Conservation (phyloP, 2,797 vertebrate genomes). For the Limosa lapponica region DNA sequence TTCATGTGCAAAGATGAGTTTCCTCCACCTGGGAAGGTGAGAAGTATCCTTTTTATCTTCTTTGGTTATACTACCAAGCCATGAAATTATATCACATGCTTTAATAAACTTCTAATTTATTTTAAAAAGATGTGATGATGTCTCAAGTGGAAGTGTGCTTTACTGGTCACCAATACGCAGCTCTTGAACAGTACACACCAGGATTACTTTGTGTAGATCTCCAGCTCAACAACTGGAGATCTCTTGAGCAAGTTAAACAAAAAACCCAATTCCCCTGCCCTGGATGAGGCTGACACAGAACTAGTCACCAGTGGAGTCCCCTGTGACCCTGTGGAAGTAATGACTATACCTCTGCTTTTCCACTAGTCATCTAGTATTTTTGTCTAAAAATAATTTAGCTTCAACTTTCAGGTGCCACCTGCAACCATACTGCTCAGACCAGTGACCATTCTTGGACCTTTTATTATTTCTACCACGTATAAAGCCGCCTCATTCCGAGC, state of each 20-base stretch:
- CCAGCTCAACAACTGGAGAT: neutral
- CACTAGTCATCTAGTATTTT: neutral
- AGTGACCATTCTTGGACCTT: neutral
- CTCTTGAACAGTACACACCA: neutral
- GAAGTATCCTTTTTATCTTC: neutral
- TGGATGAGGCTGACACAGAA: neutral
- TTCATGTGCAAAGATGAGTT: neutral
- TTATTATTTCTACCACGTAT: neutral
- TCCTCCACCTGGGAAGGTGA: neutral
- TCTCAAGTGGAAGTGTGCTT: neutral
- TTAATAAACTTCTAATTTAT: conserved; percentile 57
- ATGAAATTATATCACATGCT: neutral
- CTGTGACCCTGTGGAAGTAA: neutral
- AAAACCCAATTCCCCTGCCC: neutral
- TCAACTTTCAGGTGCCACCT: neutral
- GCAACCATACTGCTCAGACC: neutral
- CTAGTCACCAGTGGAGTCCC: neutral
- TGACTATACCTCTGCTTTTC: neutral
- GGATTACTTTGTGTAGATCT: neutral
- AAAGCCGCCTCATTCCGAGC: neutral
- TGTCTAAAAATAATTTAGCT: neutral
- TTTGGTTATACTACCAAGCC: neutral
- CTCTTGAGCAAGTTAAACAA: neutral
- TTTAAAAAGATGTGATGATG: neutral
- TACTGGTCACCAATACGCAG: neutral